Percentiles rank a stretch among this genome's conserved stretches.
Conservation (phyloP, 2,888 invertebrate genomes). For the Dione vanillae region DNA sequence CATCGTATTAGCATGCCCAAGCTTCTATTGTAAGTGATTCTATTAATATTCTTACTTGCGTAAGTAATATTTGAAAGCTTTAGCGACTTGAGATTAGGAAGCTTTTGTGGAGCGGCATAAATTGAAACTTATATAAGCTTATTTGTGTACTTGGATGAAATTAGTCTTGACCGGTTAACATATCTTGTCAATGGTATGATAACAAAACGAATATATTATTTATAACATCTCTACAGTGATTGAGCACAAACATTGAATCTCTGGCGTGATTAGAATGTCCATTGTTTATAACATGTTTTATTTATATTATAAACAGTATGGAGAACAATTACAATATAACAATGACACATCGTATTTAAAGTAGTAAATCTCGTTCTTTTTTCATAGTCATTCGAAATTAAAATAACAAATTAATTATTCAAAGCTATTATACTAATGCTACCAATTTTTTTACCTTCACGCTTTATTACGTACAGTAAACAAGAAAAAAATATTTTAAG, state of each 20-base stretch:
- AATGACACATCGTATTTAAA: constrained; percentile 12
- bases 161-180: constrained; percentile 23
- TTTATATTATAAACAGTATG: constrained; percentile 25
- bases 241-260: constrained; percentile 64
- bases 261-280: constrained; percentile 64
- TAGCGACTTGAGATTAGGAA: constrained; percentile 5
- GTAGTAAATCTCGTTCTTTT: constrained; percentile 6
- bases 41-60: constrained; percentile 48
- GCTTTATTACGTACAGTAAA: too few relatives aligned
- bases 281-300: constrained; percentile 65
- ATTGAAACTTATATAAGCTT: background rate
- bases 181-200: constrained; percentile 27
- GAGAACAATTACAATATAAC: constrained; percentile 17
- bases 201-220: constrained; percentile 24
- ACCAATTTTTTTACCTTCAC: constrained; percentile 1
- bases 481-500: too few relatives aligned
- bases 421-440: constrained; percentile 7
- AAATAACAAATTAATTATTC: constrained; percentile 17
- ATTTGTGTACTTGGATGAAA: background rate
- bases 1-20: constrained; percentile 73
- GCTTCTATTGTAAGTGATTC: constrained; percentile 23
- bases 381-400: constrained; percentile 3
- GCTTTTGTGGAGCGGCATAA: background rate
- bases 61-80: constrained; percentile 18
- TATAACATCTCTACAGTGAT: constrained; percentile 44